phyloP scores from a whole-genome alignment of 2,797 vertebrate genomes.

The Neostethus bicornis region DNA sequence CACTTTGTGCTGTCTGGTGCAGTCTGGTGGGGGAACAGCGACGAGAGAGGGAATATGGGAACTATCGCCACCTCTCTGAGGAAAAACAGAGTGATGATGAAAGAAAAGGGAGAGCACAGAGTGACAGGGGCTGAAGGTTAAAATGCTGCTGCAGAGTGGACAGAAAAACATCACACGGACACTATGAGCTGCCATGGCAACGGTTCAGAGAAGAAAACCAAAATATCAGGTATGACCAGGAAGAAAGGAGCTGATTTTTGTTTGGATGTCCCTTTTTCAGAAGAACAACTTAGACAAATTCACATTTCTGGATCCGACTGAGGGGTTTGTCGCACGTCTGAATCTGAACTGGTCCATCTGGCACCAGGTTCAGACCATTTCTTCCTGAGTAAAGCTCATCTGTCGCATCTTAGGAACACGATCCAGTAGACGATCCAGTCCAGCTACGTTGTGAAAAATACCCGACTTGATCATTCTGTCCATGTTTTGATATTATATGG shows the following conservation, averaged over 20 bases:
- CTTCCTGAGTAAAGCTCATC: too few relatives aligned
- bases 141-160: slow-evolving; percentile 60
- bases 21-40: slow-evolving; percentile 28
- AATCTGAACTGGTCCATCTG: too few relatives aligned
- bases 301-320: too few relatives aligned
- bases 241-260: not conserved
- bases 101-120: slow-evolving; percentile 65
- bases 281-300: too few relatives aligned
- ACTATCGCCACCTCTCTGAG: slow-evolving; percentile 69
- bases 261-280: slow-evolving; percentile 29
- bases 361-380: too few relatives aligned
- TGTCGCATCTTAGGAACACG: too few relatives aligned
- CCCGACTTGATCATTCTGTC: too few relatives aligned
- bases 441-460: too few relatives aligned
- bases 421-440: too few relatives aligned
- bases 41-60: slow-evolving; percentile 58
- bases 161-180: slow-evolving; percentile 29
- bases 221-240: slow-evolving; percentile 15
- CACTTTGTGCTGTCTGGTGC: slow-evolving; percentile 55
- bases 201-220: slow-evolving; percentile 13
- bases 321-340: too few relatives aligned
- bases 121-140: slow-evolving; percentile 67
- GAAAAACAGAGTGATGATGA: slow-evolving; percentile 62
- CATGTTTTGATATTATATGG: too few relatives aligned
- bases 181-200: slow-evolving; percentile 17